Base-by-base conservation (phyloP, 1,140 invertebrate species). In the Penaeus chinensis region DNA sequence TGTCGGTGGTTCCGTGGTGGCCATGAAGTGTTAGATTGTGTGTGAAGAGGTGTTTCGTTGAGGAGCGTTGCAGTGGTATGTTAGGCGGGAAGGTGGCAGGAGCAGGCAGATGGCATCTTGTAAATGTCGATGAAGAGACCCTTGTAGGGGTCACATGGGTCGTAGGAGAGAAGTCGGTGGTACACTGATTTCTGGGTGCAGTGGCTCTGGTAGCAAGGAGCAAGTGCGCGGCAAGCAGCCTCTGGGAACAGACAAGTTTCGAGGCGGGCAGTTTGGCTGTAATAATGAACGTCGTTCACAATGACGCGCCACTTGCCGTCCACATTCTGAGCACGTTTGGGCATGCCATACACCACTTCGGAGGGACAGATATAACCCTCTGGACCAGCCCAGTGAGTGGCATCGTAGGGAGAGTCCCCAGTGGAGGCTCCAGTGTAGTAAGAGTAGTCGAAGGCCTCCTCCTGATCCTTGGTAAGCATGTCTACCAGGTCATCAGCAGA, bases 61-160 rank as follows among this genome's bases (percentile, higher is more conserved):
- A n/a, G n/a, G n/a, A n/a, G n/a, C n/a, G n/a, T n/a, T n/a, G n/a
- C n/a, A n/a, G n/a, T n/a, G n/a, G n/a, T n/a, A n/a, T n/a, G n/a
- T n/a, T n/a, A n/a, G 27, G 66, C 42, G 54, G 91, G 89, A 62
- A 91, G 82, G 81, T 91, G 91, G 71, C 91, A 91, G 63, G 90
- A 91, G 85, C 91, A 91, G 60, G 83, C 71, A 22, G 83, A 84
- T n/a, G 83, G 83, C 71, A 84, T 22, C 69, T 62, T 61, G 71
- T 88, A 91, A 32, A 88, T 90, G 82, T 91, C 90, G 84, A 91
- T 91, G 85, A 91, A 91, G 42, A 91, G 85, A 27, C 90, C 91
- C 66, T 85, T 90, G 89, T 90, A 89, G 60, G 88, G 77, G 66
- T 91, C 90, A 22, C 83, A 84, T n/a, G 83, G 83, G 71, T 84